Conservation (phyloP, 1,140 invertebrate species). For the Nasonia vitripennis region DNA sequence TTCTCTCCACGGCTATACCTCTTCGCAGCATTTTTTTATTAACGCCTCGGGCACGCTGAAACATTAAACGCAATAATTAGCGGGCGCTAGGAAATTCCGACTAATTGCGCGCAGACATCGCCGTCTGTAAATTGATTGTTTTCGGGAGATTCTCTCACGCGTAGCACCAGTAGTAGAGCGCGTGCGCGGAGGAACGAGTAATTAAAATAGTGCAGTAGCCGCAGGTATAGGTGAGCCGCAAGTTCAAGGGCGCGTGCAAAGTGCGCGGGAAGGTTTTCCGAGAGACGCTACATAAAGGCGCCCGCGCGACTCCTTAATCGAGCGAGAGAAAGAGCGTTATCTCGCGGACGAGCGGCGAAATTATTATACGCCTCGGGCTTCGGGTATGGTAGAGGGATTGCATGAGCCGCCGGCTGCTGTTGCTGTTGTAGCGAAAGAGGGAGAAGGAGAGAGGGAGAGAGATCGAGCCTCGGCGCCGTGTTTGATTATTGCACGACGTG, state of each 20-base stretch:
- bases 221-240: not conserved
- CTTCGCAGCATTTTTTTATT: slow-evolving; percentile 1
- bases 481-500: slow-evolving; percentile 51
- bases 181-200: not conserved
- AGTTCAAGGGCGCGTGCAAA: slow-evolving; percentile 5
- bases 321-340: slow-evolving; percentile 26
- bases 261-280: slow-evolving; percentile 31
- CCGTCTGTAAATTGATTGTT: not conserved
- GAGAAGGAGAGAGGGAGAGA: slow-evolving; percentile 30
- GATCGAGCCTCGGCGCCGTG: slow-evolving; percentile 26
- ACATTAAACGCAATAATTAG: not conserved
- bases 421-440: not conserved
- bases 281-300: not conserved
- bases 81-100: not conserved
- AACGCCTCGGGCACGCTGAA: not conserved
- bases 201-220: slow-evolving; percentile 14
- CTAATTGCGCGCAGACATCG: not conserved
- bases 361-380: slow-evolving; percentile 25
- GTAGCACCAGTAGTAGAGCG: not conserved
- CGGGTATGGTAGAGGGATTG: not conserved
- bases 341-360: slow-evolving; percentile 8
- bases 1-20: not conserved
- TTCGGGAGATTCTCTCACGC: not conserved
- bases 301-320: slow-evolving; percentile 27
- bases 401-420: not conserved